These are phyloP conservation scores for Rallus limicola DNA, from an alignment of 2,113 vertebrate genomes.

Conservation along the genomic window DNA sequence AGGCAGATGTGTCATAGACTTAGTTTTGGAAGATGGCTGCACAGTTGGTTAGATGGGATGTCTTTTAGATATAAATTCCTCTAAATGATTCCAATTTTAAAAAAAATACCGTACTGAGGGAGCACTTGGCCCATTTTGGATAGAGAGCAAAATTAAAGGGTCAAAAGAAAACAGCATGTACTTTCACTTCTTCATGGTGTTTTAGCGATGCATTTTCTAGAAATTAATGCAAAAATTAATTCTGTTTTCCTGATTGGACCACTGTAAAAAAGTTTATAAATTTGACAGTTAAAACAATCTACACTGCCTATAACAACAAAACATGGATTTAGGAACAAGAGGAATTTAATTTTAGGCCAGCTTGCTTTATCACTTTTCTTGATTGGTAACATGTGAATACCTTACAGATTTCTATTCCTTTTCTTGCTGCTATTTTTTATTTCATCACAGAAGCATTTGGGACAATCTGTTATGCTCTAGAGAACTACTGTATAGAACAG, in stretches of 20 bases:
- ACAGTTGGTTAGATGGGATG: not conserved
- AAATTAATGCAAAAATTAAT: not conserved
- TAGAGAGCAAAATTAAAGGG: not conserved
- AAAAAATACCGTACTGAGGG: not conserved
- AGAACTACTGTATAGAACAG: not conserved
- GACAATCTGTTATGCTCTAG: not conserved
- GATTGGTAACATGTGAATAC: not conserved
- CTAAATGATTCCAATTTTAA: not conserved
- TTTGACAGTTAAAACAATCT: not conserved
- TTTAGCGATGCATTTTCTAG: not conserved
- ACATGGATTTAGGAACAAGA: not conserved
- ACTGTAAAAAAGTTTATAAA: not conserved
- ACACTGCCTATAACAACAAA: not conserved
- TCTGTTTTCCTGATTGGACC: not conserved
- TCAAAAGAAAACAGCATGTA: not conserved
- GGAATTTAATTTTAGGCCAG: not conserved
- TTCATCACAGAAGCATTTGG: not conserved
- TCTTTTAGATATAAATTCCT: not conserved
- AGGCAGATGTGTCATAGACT: not conserved
- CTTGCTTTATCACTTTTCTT: not conserved
- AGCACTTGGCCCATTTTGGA: not conserved
- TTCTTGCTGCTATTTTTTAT: not conserved
- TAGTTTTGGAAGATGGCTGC: not conserved
- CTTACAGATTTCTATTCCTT: not conserved
- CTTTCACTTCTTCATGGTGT: not conserved